Evolutionary conservation across 2,888 invertebrate species (phyloP).

Genomic region (Panzeria rudis): DNA sequence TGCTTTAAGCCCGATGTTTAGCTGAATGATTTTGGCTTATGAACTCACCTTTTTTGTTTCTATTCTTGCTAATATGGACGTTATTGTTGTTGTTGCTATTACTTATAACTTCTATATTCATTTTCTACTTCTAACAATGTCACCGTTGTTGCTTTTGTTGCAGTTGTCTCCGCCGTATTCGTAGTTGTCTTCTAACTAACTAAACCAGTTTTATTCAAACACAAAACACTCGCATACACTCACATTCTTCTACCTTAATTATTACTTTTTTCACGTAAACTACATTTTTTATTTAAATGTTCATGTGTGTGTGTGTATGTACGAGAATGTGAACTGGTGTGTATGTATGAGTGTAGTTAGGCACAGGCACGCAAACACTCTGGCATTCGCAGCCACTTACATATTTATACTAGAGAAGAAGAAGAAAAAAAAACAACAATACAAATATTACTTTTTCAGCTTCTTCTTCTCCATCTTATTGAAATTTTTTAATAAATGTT

Average conservation of each 20-base stretch:
- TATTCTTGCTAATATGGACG: conserved; percentile 40
- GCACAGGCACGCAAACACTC: conserved; percentile 57
- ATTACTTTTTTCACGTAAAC: conserved; percentile 51
- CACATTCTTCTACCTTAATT: conserved; percentile 47
- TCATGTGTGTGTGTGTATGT: neutral
- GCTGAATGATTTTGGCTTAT: conserved; percentile 59
- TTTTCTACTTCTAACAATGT: conserved; percentile 56
- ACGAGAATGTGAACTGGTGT: neutral
- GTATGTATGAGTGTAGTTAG: conserved; percentile 12
- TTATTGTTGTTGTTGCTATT: conserved; percentile 49
- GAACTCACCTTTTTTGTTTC: conserved; percentile 66
- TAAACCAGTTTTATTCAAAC: conserved; percentile 74
- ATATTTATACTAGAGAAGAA: conserved; percentile 44
- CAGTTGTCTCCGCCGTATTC: conserved; percentile 35
- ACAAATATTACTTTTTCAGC: conserved; percentile 57
- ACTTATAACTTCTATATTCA: conserved; percentile 57
- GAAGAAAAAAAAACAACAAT: conserved; percentile 33
- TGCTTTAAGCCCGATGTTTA: conserved; percentile 40
- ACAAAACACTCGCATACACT: conserved; percentile 54
- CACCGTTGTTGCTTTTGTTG: conserved; percentile 38
- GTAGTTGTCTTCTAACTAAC: conserved; percentile 66
- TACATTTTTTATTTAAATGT: conserved; percentile 32
- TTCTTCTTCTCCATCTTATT: conserved; percentile 54
- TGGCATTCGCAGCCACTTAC: conserved; percentile 51
- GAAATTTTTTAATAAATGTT: conserved; percentile 29